These are phyloP conservation scores for Rallus crepitans DNA, from an alignment of 2,797 vertebrate species.

Conservation along the genomic window DNA sequence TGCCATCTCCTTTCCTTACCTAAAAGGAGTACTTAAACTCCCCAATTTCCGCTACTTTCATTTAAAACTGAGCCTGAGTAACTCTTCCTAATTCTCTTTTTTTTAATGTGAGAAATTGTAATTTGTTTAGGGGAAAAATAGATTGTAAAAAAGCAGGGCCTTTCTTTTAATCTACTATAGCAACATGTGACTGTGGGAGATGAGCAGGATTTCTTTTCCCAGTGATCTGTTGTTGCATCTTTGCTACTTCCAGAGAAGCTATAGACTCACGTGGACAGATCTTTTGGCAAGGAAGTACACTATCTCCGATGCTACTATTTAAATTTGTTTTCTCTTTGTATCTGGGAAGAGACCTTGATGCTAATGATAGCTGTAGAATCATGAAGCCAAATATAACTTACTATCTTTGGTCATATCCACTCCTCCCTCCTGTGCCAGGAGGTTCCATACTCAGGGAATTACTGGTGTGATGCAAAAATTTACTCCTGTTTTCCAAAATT, in stretches of 20 bases:
- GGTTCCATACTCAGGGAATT: background rate
- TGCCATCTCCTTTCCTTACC: background rate
- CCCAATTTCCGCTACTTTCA: background rate
- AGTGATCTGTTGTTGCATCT: background rate
- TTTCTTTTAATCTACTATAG: background rate
- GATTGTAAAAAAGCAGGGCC: background rate
- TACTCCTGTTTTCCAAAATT: background rate
- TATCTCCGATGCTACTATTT: background rate
- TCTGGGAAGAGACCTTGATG: background rate
- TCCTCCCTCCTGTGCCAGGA: background rate
- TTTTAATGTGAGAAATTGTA: background rate
- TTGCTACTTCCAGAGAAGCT: background rate
- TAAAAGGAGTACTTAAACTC: background rate
- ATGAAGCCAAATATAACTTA: background rate
- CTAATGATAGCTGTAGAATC: background rate
- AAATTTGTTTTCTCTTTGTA: background rate
- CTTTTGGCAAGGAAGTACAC: background rate
- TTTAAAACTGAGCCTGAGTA: background rate
- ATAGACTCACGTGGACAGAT: background rate
- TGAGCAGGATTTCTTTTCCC: background rate
- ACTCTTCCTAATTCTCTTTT: background rate
- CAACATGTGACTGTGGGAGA: rapidly evolving
- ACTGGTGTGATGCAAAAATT: background rate
- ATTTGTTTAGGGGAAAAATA: background rate
- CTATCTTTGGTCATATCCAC: background rate